These are phyloP conservation scores for Serripes groenlandicus DNA, from an alignment of 2,888 invertebrate genomes.

Conservation along the genomic window DNA sequence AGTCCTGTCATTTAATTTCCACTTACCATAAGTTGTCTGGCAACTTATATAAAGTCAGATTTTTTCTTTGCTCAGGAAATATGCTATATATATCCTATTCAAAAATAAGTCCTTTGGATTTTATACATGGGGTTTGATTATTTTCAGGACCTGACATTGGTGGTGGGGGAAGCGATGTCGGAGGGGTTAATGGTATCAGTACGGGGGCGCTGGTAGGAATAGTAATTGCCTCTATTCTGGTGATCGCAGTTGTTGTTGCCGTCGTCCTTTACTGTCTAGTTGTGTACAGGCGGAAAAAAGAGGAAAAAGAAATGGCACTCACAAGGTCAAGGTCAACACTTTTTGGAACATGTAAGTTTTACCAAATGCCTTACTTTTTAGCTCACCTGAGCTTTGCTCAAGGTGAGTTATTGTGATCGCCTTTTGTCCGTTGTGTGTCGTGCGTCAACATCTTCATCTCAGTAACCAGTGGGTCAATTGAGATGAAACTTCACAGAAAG, in stretches of 20 bases:
- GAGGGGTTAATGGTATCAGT: constrained; percentile 6
- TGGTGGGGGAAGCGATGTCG: background rate
- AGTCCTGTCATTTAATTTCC: no score
- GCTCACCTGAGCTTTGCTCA: background rate
- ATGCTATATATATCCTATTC: background rate
- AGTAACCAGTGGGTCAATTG: background rate
- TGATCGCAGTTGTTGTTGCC: constrained; percentile 34
- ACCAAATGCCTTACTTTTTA: background rate
- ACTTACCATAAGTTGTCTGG: no score
- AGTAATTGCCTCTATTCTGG: constrained; percentile 40
- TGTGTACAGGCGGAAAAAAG: constrained; percentile 47
- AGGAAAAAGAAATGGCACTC: constrained; percentile 52
- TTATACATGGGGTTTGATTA: no score
- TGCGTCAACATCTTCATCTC: background rate
- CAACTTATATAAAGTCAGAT: no score
- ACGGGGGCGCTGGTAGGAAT: constrained; percentile 49
- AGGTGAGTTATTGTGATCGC: background rate
- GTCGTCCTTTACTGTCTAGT: constrained; percentile 49
- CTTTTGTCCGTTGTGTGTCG: background rate
- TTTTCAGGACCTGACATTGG: constrained; percentile 61
- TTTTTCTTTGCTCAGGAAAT: background rate
- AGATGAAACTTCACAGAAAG: background rate
- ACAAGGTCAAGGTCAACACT: constrained; percentile 46
- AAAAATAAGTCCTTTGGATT: background rate
- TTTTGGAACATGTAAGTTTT: constrained; percentile 43